phyloP scores from a whole-genome alignment of 2,888 invertebrate genomes.

The Taenaris catops region DNA sequence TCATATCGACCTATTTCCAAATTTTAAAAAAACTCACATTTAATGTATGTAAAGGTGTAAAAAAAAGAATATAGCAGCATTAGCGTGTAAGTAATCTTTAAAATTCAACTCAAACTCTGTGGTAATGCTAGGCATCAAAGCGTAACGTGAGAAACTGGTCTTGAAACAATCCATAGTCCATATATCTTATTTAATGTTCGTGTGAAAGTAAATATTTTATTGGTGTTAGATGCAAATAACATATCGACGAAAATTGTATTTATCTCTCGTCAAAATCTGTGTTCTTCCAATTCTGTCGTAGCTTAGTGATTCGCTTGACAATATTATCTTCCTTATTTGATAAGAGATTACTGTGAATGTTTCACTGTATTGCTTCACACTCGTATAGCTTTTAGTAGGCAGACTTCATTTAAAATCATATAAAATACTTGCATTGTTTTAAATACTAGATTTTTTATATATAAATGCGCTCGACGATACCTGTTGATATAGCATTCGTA shows the following conservation, averaged over 20 bases:
- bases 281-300: conserved; percentile 67
- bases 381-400: conserved; percentile 6
- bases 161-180: too few relatives aligned
- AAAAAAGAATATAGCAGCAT: too few relatives aligned
- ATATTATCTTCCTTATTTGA: conserved; percentile 46
- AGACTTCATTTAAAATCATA: conserved; percentile 1
- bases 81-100: too few relatives aligned
- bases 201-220: too few relatives aligned
- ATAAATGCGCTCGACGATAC: conserved; percentile 4
- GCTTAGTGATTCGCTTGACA: conserved; percentile 58
- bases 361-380: conserved; percentile 6
- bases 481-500: conserved; percentile 6
- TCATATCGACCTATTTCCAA: too few relatives aligned
- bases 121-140: too few relatives aligned
- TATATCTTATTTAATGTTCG: too few relatives aligned
- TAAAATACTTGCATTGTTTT: background rate
- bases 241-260: conserved; percentile 58
- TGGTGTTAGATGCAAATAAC: conserved; percentile 62
- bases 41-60: too few relatives aligned
- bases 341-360: conserved; percentile 10
- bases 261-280: conserved; percentile 56
- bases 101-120: too few relatives aligned
- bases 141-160: too few relatives aligned
- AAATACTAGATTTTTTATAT: background rate
- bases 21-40: too few relatives aligned